phyloP scores from a whole-genome alignment of 2,888 invertebrate genomes.

The Prosapia bicincta region DNA sequence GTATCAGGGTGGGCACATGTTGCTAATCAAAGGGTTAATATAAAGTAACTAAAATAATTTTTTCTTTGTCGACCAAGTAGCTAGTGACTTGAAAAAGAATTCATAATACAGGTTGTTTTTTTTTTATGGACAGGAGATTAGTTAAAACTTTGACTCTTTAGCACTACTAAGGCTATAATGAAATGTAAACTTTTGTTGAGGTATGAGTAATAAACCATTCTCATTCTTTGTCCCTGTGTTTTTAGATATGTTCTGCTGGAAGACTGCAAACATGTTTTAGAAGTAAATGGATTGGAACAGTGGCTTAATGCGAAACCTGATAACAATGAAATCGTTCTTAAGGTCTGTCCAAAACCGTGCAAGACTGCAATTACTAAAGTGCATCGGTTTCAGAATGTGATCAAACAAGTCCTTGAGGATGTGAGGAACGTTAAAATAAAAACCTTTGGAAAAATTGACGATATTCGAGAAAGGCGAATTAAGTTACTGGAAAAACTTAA shows the following conservation, averaged over 20 bases:
- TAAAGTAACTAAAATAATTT: too few relatives aligned
- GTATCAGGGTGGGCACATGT: too few relatives aligned
- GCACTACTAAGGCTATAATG: too few relatives aligned
- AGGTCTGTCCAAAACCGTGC: conserved; percentile 57
- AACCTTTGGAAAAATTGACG: conserved; percentile 11
- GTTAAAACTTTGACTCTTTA: too few relatives aligned
- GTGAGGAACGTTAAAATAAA: conserved; percentile 3
- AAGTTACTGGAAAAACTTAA: background rate
- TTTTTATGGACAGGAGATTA: too few relatives aligned
- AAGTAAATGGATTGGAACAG: conserved; percentile 48
- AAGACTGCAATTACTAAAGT: conserved; percentile 50
- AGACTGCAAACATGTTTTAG: conserved; percentile 54
- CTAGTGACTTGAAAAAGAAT: too few relatives aligned
- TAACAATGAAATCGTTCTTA: conserved; percentile 42
- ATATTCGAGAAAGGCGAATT: background rate
- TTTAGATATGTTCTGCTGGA: conserved; percentile 52
- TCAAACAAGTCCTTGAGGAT: conserved; percentile 9
- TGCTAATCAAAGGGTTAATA: too few relatives aligned
- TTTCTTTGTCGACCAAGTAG: too few relatives aligned
- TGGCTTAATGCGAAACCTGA: conserved; percentile 31
- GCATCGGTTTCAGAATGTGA: conserved; percentile 17
- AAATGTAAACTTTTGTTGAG: too few relatives aligned
- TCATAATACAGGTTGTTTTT: too few relatives aligned
- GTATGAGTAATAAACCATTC: too few relatives aligned
- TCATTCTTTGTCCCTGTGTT: background rate